Evolutionary conservation across 2,888 invertebrate species (phyloP), one percentile per base, ranked within the genome.

Genomic region (Hipparchia sbordonii): DNA sequence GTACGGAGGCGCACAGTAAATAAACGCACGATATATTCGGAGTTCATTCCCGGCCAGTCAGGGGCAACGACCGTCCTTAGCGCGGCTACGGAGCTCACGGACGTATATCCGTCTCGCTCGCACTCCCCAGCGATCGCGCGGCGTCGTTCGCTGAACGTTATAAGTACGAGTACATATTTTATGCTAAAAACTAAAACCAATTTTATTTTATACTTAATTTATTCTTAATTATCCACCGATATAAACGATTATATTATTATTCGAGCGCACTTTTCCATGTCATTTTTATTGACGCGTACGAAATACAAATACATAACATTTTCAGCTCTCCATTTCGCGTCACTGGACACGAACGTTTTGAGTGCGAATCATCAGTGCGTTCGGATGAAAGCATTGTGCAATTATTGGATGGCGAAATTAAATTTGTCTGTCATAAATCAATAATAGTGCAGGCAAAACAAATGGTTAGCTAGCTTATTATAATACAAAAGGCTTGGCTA

Each of bases 11-110:
- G 73, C 77, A 78, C 78, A 80, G 82, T 82, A 82, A 83, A 82
- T 83, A 80, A 87, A 88, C 87, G 87, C 87, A 87, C 89, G 88
- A 88, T 87, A 88, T 88, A 91, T 93, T 92, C 86, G 92, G 90
- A 93, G 93, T 93, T 93, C 92, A 93, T 88, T 88, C 85, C 91
- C 91, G 92, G 92, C 85, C 90, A 90, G 79, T 83, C 86, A 85
- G 89, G 89, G 92, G 91, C 92, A 92, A 91, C 93, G 92, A 93
- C 93, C 93, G 93, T 93, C 93, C 93, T 93, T 93, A 93, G 88
- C 90, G 88, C 87, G 86, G 86, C 88, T 85, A 86, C 86, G 88
- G 83, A 82, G 82, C 89, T 84, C 80, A 87, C 88, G 85, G 82
- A 87, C 81, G 70, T 86, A 83, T 76, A 74, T 57, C 87, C 77